phyloP scores from a whole-genome alignment of 2,113 vertebrate genomes.

The Sturnira hondurensis region DNA sequence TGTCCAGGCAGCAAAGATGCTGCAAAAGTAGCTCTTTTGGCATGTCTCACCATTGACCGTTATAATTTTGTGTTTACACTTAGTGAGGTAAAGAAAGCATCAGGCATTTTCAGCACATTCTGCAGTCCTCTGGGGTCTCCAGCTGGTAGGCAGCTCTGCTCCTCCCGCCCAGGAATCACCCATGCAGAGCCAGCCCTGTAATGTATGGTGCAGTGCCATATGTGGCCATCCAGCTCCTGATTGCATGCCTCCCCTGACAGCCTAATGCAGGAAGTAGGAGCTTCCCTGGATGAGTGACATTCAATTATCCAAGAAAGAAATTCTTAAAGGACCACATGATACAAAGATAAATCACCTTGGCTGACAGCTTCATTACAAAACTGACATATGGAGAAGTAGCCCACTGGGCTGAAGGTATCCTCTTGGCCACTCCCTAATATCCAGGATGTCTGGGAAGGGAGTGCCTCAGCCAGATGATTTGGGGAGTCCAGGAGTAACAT shows the following conservation, averaged over 20 bases:
- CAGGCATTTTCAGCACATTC: not conserved
- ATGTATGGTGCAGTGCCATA: not conserved
- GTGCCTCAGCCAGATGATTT: not conserved
- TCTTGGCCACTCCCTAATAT: slow-evolving; percentile 21
- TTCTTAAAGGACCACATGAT: slow-evolving; percentile 70
- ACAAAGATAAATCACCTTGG: slow-evolving; percentile 73
- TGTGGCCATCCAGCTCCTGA: not conserved
- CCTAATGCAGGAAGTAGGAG: slow-evolving; percentile 57
- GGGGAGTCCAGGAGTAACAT: not conserved
- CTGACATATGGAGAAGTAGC: slow-evolving; percentile 59
- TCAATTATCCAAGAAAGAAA: slow-evolving; percentile 75
- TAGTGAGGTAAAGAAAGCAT: not conserved
- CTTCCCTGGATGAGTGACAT: slow-evolving; percentile 71
- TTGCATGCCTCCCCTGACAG: slow-evolving; percentile 20
- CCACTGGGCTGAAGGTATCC: slow-evolving; percentile 44
- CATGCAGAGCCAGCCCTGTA: not conserved
- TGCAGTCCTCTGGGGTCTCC: not conserved
- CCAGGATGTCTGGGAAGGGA: not conserved
- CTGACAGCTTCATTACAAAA: slow-evolving; percentile 75
- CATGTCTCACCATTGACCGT: not conserved
- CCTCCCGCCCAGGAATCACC: not conserved
- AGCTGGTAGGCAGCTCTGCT: not conserved
- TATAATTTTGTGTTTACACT: not conserved
- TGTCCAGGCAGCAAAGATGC: not conserved
- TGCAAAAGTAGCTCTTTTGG: not conserved